These are phyloP conservation scores for Cordylochernes scorpioides DNA, from an alignment of 2,888 invertebrate genomes.

Conservation along the genomic window DNA sequence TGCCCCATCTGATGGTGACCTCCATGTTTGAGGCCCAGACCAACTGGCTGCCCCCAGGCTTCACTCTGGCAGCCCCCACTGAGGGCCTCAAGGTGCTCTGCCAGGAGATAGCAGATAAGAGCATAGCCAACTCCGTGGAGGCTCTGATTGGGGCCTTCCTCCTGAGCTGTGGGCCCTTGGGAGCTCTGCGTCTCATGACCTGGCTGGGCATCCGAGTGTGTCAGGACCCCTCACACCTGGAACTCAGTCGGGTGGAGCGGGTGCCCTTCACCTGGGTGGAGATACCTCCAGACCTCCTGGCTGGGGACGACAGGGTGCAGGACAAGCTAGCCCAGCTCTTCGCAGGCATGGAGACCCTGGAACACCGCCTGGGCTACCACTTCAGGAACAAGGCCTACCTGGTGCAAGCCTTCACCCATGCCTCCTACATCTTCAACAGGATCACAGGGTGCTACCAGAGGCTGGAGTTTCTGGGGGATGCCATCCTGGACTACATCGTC, in stretches of 20 bases:
- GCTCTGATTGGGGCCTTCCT: slow-evolving; percentile 54
- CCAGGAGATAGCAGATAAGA: slow-evolving; percentile 25
- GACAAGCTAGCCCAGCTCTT: slow-evolving; percentile 1
- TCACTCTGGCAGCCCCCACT: slow-evolving; percentile 26
- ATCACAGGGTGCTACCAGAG: slow-evolving; percentile 33
- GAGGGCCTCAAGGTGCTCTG: not conserved
- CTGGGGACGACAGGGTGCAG: not conserved
- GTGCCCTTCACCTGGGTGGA: not conserved
- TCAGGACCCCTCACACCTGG: not conserved
- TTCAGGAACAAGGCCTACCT: slow-evolving; percentile 56
- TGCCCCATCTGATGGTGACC: slow-evolving; percentile 86
- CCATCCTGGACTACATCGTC: slow-evolving; percentile 63
- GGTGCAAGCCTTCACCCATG: slow-evolving; percentile 72
- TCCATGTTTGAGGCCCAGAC: slow-evolving; percentile 96
- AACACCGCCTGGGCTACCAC: slow-evolving; percentile 37
- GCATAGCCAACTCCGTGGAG: slow-evolving; percentile 55
- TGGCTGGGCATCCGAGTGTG: slow-evolving; percentile 9
- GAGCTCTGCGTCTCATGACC: slow-evolving; percentile 16
- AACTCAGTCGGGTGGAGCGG: not conserved
- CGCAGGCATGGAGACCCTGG: slow-evolving; percentile 23
- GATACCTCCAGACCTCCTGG: not conserved
- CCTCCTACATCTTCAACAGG: slow-evolving; percentile 52
- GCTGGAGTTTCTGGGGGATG: slow-evolving; percentile 75
- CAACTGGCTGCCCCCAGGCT: slow-evolving; percentile 59
- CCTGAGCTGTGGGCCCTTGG: slow-evolving; percentile 27